These are phyloP conservation scores for Eclectus roratus DNA, from an alignment of 2,113 vertebrate genomes.

Conservation along the genomic window DNA sequence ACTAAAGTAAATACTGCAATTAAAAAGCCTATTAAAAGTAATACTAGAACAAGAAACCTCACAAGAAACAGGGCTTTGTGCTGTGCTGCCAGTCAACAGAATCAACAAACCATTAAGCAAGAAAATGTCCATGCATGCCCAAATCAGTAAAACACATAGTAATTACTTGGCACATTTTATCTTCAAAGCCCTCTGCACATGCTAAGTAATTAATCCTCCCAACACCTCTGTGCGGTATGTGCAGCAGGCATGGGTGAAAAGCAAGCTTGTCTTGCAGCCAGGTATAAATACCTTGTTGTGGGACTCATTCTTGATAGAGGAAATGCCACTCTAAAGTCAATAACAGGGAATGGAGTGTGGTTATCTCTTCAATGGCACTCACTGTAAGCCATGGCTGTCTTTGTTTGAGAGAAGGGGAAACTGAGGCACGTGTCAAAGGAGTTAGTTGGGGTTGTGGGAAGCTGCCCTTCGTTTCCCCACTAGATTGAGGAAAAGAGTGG, in stretches of 20 bases:
- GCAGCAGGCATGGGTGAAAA: constrained; percentile 7
- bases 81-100: constrained; percentile 13
- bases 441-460: accelerated
- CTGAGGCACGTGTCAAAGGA: not conserved
- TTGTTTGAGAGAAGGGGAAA: not conserved
- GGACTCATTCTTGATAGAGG: not conserved
- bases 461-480: not conserved
- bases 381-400: not conserved
- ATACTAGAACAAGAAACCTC: constrained; percentile 25
- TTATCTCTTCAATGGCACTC: constrained; percentile 8
- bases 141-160: constrained; percentile 28
- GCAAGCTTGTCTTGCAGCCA: not conserved
- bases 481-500: not conserved
- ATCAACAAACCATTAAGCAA: constrained; percentile 31
- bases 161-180: constrained; percentile 58
- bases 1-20: constrained; percentile 59
- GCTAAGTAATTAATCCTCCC: constrained; percentile 56
- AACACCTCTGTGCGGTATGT: constrained; percentile 44
- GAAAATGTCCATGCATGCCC: constrained; percentile 1
- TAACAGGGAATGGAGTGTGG: not conserved
- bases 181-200: constrained; percentile 21
- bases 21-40: constrained; percentile 39
- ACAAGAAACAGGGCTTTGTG: constrained; percentile 34
- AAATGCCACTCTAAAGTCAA: constrained; percentile 1
- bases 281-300: constrained; percentile 41